Conservation (phyloP, 2,113 vertebrate species). For the Xiphorhynchus elegans region DNA sequence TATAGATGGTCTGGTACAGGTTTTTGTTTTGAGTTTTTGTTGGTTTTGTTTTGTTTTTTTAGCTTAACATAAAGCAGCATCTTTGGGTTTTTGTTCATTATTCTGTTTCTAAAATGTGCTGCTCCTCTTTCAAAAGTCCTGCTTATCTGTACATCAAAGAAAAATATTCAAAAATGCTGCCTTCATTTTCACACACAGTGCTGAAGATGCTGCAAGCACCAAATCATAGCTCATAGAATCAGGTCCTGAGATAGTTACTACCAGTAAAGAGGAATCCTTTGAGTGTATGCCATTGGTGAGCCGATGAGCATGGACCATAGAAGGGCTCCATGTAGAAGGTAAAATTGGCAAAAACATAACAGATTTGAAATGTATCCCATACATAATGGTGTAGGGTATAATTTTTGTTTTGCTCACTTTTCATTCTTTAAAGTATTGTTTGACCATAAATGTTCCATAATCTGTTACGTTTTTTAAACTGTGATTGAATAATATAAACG, state of each 20-base stretch:
- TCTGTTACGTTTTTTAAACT: conserved; percentile 75
- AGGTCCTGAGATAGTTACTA: conserved; percentile 98
- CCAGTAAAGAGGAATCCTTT: conserved; percentile 98
- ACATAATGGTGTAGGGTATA: conserved; percentile 78
- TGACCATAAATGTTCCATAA: conserved; percentile 81
- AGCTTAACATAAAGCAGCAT: conserved; percentile 78
- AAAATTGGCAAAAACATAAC: conserved; percentile 85
- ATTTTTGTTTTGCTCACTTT: conserved; percentile 80
- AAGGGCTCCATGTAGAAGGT: conserved; percentile 99
- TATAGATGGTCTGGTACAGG: conserved; percentile 73
- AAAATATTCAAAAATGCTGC: conserved; percentile 90
- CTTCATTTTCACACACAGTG: conserved; percentile 99
- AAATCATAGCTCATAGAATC: conserved; percentile 97
- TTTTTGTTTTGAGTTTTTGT: conserved; percentile 47
- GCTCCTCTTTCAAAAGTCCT: conserved; percentile 83
- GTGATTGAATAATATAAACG: conserved; percentile 69
- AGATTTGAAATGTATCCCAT: conserved; percentile 84
- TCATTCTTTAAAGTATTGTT: conserved; percentile 81
- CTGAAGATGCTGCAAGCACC: conserved; percentile 98
- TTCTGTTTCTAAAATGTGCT: conserved; percentile 80
- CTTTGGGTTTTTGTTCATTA: conserved; percentile 71
- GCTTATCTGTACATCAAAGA: conserved; percentile 79
- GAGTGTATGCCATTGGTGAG: conserved; percentile 93
- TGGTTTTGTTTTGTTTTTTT: conserved; percentile 18
- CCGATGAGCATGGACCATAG: conserved; percentile 97